Evolutionary conservation across 2,797 vertebrate species (phyloP).

Genomic region (Lutjanus argentimaculatus): DNA sequence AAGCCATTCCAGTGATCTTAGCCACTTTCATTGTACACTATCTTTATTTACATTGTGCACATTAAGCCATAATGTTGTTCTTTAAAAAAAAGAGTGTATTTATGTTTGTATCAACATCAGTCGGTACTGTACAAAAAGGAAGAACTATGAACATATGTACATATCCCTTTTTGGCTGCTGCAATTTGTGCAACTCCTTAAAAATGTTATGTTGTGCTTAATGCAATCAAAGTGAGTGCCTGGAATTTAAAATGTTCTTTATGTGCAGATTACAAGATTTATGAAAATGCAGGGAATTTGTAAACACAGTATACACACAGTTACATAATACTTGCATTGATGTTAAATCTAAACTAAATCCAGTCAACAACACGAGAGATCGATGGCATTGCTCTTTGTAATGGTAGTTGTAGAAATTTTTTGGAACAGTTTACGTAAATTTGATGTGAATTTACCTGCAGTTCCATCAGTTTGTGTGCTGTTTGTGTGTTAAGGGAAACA

Average conservation of each 20-base stretch:
- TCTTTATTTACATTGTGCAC: conserved; percentile 74
- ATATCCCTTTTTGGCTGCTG: conserved; percentile 91
- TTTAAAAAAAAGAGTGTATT: conserved; percentile 60
- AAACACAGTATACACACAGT: conserved; percentile 81
- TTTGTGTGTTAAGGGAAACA: conserved; percentile 74
- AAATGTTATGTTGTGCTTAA: conserved; percentile 90
- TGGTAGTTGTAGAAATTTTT: conserved; percentile 55
- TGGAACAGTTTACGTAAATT: conserved; percentile 65
- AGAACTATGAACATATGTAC: conserved; percentile 85
- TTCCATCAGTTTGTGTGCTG: conserved; percentile 66
- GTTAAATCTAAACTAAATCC: conserved; percentile 56
- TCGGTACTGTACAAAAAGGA: conserved; percentile 85
- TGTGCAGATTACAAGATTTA: conserved; percentile 85
- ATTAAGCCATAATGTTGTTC: conserved; percentile 82
- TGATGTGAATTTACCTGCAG: conserved; percentile 71
- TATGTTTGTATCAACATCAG: conserved; percentile 83
- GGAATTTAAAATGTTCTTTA: conserved; percentile 87
- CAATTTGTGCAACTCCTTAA: conserved; percentile 91
- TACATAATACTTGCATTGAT: conserved; percentile 74
- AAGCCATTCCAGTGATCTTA: conserved; percentile 77
- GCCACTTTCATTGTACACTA: conserved; percentile 70
- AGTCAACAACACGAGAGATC: conserved; percentile 69
- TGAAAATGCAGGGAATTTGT: conserved; percentile 91
- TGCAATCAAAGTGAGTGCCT: conserved; percentile 93
- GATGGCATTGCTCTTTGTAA: conserved; percentile 67